phyloP scores from a whole-genome alignment of 92 coral and sea anemone species.

The Paramuricea clavata region DNA sequence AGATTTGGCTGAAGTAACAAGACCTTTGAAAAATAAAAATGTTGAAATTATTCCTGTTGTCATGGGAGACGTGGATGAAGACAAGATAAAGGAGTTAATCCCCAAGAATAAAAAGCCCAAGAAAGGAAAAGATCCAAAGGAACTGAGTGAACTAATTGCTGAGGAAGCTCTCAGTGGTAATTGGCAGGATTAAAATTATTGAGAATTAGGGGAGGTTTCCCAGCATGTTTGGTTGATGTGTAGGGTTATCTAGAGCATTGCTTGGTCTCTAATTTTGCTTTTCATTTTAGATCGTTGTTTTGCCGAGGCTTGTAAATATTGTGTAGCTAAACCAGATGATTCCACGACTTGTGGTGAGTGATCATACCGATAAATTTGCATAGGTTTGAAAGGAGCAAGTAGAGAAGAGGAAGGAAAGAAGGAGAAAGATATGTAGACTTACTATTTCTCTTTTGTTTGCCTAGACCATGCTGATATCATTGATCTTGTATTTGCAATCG shows the following conservation, averaged over 20 bases:
- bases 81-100: slow-evolving; percentile 70
- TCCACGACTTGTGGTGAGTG: slow-evolving; percentile 13
- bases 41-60: slow-evolving; percentile 85
- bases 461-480: slow-evolving; percentile 27
- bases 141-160: slow-evolving; percentile 74
- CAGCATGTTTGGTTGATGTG: neutral
- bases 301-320: slow-evolving; percentile 9
- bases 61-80: slow-evolving; percentile 73
- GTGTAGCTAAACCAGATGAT: slow-evolving; percentile 16
- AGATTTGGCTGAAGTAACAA: slow-evolving; percentile 61
- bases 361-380: neutral
- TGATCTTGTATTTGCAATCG: slow-evolving; percentile 62
- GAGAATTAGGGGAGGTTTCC: neutral
- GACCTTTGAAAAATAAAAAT: slow-evolving; percentile 68
- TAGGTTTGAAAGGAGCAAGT: neutral
- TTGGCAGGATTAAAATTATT: too few species aligned
- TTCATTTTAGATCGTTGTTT: slow-evolving; percentile 15
- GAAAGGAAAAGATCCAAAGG: slow-evolving; percentile 64
- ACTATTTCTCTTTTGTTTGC: neutral
- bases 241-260: neutral
- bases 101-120: slow-evolving; percentile 70
- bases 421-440: neutral
- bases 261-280: neutral
- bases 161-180: slow-evolving; percentile 70
- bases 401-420: neutral